phyloP scores from a whole-genome alignment of 2,797 vertebrate genomes.

The Ispidina picta region DNA sequence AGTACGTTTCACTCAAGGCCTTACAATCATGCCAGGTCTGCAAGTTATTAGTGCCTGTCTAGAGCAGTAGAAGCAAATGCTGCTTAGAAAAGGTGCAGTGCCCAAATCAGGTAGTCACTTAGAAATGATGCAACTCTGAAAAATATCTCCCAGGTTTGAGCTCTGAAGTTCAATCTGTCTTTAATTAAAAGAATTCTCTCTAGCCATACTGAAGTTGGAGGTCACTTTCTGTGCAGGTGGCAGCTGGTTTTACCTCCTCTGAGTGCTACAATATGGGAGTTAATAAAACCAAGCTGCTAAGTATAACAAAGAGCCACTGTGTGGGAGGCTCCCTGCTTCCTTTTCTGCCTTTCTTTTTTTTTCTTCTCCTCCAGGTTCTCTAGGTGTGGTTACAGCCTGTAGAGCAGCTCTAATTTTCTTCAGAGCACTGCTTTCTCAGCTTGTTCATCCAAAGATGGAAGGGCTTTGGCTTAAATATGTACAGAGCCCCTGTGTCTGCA shows the following conservation, averaged over 20 bases:
- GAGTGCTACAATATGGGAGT: not conserved
- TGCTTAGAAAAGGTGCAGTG: not conserved
- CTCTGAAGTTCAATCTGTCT: not conserved
- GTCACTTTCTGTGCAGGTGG: not conserved
- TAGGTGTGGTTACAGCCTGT: not conserved
- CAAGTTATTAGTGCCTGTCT: not conserved
- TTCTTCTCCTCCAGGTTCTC: not conserved
- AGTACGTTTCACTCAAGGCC: not conserved
- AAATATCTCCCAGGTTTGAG: not conserved
- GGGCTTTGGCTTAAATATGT: not conserved
- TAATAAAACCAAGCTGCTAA: not conserved
- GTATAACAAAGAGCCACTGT: not conserved
- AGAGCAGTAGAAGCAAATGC: not conserved
- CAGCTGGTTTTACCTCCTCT: constrained; percentile 14
- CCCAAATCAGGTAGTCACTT: not conserved
- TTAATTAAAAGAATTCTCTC: not conserved
- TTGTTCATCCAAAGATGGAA: not conserved
- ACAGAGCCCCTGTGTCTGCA: not conserved
- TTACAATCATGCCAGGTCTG: not conserved
- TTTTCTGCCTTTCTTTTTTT: not conserved
- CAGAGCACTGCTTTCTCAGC: not conserved
- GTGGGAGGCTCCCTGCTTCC: not conserved
- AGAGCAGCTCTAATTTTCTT: not conserved
- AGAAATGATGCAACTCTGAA: not conserved
- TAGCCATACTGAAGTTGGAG: not conserved